Percentiles rank a stretch among this genome's conserved stretches.
Conservation (phyloP, 2,113 vertebrate species). For the Chaetops frenatus region DNA sequence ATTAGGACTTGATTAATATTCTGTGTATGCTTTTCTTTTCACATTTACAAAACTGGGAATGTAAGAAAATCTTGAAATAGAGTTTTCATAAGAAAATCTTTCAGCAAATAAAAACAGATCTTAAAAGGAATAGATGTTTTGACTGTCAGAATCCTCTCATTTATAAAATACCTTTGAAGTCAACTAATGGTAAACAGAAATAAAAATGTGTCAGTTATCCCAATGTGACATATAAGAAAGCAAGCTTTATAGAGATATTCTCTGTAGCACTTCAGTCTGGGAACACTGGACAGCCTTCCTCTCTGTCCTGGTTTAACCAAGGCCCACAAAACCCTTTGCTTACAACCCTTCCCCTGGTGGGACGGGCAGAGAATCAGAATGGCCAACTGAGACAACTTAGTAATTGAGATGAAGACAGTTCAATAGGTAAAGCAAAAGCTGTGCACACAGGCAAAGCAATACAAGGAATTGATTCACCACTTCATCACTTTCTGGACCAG, state of each 20-base stretch:
- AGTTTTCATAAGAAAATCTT: slow-evolving; percentile 38
- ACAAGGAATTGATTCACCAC: background rate
- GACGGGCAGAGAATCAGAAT: fast-evolving
- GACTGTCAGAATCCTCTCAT: slow-evolving; percentile 15
- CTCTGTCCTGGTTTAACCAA: background rate
- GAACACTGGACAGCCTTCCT: background rate
- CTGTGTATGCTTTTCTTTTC: slow-evolving; percentile 6
- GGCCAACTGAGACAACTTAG: background rate
- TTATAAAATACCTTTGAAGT: slow-evolving; percentile 58
- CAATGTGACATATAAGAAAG: background rate
- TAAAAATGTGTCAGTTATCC: background rate
- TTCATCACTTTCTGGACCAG: background rate
- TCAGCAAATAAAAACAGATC: slow-evolving; percentile 27
- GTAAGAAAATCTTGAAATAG: background rate
- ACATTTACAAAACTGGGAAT: slow-evolving; percentile 25
- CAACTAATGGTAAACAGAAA: slow-evolving; percentile 29
- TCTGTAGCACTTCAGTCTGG: background rate
- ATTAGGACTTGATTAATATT: slow-evolving; percentile 54
- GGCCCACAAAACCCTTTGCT: no score
- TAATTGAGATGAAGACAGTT: background rate
- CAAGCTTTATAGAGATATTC: background rate
- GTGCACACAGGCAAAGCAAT: background rate
- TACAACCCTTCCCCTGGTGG: fast-evolving
- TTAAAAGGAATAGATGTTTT: slow-evolving; percentile 15
- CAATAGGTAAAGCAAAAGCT: background rate